These are phyloP conservation scores for Lacerta viridis DNA, from an alignment of 2,797 vertebrate species.

Conservation along the genomic window DNA sequence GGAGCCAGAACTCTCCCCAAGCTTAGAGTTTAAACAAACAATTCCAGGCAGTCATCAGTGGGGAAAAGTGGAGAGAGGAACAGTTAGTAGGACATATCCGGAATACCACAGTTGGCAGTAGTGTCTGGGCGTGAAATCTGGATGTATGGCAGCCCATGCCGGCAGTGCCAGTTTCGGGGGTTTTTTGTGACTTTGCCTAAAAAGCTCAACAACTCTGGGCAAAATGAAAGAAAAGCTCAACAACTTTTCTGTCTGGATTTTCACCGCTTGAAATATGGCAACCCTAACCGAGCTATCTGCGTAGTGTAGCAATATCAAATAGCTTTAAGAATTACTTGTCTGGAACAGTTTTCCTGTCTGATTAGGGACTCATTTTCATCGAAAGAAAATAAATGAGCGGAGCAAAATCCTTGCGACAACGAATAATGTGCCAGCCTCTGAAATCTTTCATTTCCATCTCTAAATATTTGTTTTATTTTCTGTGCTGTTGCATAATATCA, in stretches of 20 bases:
- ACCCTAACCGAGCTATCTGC: conserved; percentile 1
- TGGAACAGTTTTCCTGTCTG: conserved; percentile 58
- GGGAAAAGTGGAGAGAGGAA: not conserved
- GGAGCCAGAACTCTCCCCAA: conserved; percentile 54
- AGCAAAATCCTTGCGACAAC: conserved; percentile 44
- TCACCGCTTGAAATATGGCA: no score
- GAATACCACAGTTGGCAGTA: no score
- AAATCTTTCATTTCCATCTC: conserved; percentile 46
- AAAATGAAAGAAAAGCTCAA: no score
- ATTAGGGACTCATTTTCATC: conserved; percentile 43
- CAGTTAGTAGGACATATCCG: not conserved
- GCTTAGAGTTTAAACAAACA: conserved; percentile 71
- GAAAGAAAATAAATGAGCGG: conserved; percentile 30
- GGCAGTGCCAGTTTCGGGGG: no score
- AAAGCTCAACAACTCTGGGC: no score
- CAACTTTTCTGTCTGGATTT: no score
- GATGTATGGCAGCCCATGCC: no score
- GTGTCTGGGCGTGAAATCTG: no score
- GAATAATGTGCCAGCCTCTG: conserved; percentile 21
- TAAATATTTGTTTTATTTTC: conserved; percentile 54
- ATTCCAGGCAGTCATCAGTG: conserved; percentile 47
- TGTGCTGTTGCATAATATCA: conserved; percentile 30
- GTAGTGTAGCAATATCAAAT: conserved; percentile 56
- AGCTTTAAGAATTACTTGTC: conserved; percentile 55
- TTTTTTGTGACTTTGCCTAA: no score